Percentiles rank a stretch among this genome's conserved stretches.
Evolutionary conservation across 2,113 vertebrate genomes (phyloP).

Genomic region (Crotalus helleri): DNA sequence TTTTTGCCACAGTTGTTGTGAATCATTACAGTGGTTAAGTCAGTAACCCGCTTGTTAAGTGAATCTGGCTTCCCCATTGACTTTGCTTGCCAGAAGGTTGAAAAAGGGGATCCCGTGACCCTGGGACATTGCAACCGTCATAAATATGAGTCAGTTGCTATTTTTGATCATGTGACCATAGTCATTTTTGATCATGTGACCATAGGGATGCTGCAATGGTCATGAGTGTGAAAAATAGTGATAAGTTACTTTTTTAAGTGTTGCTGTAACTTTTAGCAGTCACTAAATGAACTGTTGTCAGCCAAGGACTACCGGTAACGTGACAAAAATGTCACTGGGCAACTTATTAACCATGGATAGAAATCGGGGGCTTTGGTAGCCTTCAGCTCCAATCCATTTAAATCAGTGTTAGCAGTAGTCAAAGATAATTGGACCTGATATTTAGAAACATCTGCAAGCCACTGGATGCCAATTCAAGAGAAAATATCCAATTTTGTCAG

Average conservation of each 20-base stretch:
- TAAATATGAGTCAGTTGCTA: neutral
- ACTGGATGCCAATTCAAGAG: neutral
- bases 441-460: neutral
- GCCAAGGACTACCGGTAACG: neutral
- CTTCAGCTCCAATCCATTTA: neutral
- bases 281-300: neutral
- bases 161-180: neutral
- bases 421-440: neutral
- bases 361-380: neutral
- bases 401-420: neutral
- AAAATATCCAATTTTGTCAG: neutral
- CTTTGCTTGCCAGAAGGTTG: neutral
- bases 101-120: neutral
- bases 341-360: neutral
- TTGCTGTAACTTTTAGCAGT: neutral
- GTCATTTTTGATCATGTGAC: neutral
- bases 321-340: neutral
- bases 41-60: neutral
- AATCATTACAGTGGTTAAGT: neutral
- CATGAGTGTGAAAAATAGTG: neutral
- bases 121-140: neutral
- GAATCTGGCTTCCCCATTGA: neutral
- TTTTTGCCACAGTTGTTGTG: neutral
- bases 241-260: neutral
- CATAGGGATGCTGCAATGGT: neutral